Evolutionary conservation across 2,113 vertebrate species (phyloP).

Genomic region (Heteronetta atricapilla): DNA sequence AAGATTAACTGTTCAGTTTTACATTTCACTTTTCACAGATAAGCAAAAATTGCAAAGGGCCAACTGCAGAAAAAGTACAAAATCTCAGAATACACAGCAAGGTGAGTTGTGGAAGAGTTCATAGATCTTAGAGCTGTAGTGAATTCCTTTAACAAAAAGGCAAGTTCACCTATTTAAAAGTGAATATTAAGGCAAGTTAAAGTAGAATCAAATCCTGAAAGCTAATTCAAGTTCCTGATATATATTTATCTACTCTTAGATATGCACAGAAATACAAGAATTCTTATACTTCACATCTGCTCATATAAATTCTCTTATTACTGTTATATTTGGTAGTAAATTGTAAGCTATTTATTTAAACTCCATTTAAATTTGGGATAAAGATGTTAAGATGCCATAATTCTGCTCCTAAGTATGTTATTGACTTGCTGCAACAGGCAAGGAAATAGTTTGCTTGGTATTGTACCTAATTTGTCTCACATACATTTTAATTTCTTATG

Average conservation of each 20-base stretch:
- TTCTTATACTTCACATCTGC: not conserved
- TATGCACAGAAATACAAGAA: not conserved
- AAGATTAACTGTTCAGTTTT: slow-evolving; percentile 31
- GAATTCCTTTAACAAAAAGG: not conserved
- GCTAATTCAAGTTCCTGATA: not conserved
- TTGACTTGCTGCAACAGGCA: not conserved
- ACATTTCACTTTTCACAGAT: not conserved
- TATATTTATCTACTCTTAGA: not conserved
- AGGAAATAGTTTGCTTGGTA: not conserved
- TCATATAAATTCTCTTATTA: not conserved
- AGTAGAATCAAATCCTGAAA: not conserved
- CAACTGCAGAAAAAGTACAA: not conserved
- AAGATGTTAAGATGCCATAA: not conserved
- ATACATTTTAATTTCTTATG: not conserved
- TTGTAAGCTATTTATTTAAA: not conserved
- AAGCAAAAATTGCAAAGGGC: not conserved
- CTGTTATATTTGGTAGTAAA: not conserved
- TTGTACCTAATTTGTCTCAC: not conserved
- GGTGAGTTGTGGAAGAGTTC: not conserved
- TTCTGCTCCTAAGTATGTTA: not conserved
- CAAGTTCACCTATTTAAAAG: not conserved
- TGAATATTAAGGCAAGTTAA: not conserved
- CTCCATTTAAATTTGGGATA: not conserved
- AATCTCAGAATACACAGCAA: not conserved
- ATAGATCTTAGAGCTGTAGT: not conserved